Conservation (phyloP, 2,113 vertebrate species). For the Nerophis lumbriciformis region DNA sequence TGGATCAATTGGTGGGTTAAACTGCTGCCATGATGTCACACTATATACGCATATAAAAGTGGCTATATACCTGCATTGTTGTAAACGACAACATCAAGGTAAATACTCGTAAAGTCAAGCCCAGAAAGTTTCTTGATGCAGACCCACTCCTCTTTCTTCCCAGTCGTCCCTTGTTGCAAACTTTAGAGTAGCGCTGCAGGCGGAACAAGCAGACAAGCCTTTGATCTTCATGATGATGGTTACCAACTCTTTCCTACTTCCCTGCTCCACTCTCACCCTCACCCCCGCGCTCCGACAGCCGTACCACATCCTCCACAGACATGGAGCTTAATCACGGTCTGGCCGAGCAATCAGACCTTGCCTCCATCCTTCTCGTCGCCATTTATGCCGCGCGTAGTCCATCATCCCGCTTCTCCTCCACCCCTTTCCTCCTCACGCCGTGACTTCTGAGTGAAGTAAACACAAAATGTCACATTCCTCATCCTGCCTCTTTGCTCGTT, state of each 20-base stretch:
- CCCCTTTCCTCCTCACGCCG: constrained; percentile 5
- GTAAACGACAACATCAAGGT: constrained; percentile 21
- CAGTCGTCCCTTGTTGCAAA: constrained; percentile 17
- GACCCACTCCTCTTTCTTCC: constrained; percentile 22
- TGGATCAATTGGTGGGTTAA: no score
- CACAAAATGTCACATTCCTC: constrained; percentile 32
- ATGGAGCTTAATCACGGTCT: constrained; percentile 28
- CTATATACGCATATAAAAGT: no score
- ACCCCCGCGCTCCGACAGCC: constrained; percentile 3
- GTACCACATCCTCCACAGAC: constrained; percentile 25
- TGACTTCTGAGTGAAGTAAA: constrained; percentile 33
- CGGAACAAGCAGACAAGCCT: constrained; percentile 47
- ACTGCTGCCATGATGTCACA: no score
- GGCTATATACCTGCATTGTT: constrained; percentile 3
- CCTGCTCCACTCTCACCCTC: neutral
- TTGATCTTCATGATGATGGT: constrained; percentile 61
- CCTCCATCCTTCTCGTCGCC: constrained; percentile 1
- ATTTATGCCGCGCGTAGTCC: neutral
- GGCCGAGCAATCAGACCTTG: constrained; percentile 11
- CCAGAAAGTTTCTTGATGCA: constrained; percentile 25
- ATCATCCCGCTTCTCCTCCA: constrained; percentile 5
- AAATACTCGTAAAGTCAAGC: neutral
- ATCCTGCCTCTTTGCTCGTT: constrained; percentile 12
- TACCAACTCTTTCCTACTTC: constrained; percentile 29
- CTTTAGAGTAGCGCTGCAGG: constrained; percentile 49